A percentile compares a stretch with the other conserved stretches of the same genome.
Evolutionary conservation across 2,888 invertebrate genomes (phyloP).

Genomic region (Ormyrus pomaceus): DNA sequence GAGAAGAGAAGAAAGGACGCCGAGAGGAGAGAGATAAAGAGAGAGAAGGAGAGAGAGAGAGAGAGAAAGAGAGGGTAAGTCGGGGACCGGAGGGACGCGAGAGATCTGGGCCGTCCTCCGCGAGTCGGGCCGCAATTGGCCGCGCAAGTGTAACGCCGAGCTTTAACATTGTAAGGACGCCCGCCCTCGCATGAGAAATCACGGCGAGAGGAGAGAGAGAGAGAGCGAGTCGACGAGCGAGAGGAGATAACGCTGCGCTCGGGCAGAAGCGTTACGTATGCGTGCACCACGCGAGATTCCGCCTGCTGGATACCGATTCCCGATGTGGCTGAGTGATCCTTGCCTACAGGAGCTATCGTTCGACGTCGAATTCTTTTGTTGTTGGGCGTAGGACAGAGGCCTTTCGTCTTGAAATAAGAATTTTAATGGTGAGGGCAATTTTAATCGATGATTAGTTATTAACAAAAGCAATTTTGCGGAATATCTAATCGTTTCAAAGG

Average conservation of each 20-base stretch:
- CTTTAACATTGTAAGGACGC: conserved; percentile 69
- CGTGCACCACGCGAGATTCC: background rate
- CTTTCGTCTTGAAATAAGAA: no score
- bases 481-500: no score
- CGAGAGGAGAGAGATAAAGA: conserved; percentile 31
- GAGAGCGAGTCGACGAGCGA: no score
- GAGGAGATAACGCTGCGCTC: no score
- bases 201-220: background rate
- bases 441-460: no score
- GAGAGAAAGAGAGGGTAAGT: conserved; percentile 33
- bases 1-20: conserved; percentile 49
- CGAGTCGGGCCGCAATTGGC: conserved; percentile 68
- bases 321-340: no score
- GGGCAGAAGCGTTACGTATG: background rate
- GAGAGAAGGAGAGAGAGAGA: background rate
- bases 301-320: no score
- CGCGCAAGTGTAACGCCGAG: conserved; percentile 69
- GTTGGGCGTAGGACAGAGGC: no score
- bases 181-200: conserved; percentile 68
- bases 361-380: no score
- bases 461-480: no score
- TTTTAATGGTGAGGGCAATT: no score
- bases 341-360: no score
- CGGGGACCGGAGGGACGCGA: conserved; percentile 56
- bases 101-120: conserved; percentile 69